These are phyloP conservation scores for Ailurus styani DNA, from an alignment of 2,113 vertebrate genomes.

Conservation along the genomic window DNA sequence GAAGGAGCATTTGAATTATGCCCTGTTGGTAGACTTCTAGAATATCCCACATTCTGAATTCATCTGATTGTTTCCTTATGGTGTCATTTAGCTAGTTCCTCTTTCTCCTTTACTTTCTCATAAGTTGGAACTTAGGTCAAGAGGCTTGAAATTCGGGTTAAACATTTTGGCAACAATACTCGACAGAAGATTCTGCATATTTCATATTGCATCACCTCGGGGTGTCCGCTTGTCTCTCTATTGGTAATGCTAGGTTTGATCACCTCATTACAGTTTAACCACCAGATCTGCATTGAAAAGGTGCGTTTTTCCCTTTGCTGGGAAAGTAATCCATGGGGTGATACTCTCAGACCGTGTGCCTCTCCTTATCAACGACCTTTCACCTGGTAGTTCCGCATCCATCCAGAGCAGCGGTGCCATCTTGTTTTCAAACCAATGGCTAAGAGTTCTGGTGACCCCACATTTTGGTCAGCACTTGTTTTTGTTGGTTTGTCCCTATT, in stretches of 20 bases:
- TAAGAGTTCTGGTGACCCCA: not conserved
- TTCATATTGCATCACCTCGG: accelerated
- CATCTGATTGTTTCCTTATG: not conserved
- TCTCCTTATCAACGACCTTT: not conserved
- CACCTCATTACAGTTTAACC: not conserved
- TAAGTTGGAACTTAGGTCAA: not conserved
- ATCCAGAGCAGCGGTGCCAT: not conserved
- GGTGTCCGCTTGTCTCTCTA: not conserved
- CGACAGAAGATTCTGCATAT: not conserved
- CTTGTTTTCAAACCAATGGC: not conserved
- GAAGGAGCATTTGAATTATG: not conserved
- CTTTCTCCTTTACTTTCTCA: not conserved
- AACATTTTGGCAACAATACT: not conserved
- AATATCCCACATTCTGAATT: not conserved
- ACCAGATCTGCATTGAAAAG: not conserved
- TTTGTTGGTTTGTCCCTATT: not conserved
- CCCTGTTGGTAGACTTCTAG: not conserved
- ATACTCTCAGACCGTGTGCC: not conserved
- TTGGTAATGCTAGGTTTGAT: not conserved
- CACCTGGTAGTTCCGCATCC: not conserved
- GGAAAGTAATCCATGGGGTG: not conserved
- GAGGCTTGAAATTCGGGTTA: not conserved
- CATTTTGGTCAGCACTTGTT: not conserved
- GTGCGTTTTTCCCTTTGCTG: not conserved
- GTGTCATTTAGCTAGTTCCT: not conserved